Evolutionary conservation across 2,113 vertebrate genomes (phyloP).

Genomic region (Parotia lawesii): DNA sequence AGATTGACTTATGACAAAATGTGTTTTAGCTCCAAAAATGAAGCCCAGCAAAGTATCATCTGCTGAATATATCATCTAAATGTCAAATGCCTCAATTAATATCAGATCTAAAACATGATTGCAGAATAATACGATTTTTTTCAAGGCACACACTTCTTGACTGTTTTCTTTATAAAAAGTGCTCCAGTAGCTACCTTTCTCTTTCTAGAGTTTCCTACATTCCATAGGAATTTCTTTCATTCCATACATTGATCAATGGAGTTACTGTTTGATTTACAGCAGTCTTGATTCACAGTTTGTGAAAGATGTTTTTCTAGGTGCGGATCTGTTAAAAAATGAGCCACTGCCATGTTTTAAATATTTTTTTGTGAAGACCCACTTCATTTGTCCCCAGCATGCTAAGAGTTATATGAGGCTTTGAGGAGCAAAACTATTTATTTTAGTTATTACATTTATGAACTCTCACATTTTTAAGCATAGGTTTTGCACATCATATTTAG

Average conservation of each 20-base stretch:
- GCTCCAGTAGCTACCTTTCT: slow-evolving; percentile 29
- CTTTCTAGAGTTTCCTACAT: slow-evolving; percentile 59
- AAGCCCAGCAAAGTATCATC: not conserved
- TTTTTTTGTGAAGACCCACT: not conserved
- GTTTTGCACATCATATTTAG: not conserved
- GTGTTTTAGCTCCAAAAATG: not conserved
- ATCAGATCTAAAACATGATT: not conserved
- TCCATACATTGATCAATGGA: slow-evolving; percentile 58
- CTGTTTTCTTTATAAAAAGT: slow-evolving; percentile 42
- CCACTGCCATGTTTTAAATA: not conserved
- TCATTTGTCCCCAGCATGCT: not conserved
- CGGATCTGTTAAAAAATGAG: not conserved
- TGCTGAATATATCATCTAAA: not conserved
- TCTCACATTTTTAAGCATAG: not conserved
- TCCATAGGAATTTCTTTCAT: slow-evolving; percentile 60
- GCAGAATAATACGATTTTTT: not conserved
- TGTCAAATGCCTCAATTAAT: not conserved
- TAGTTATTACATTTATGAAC: not conserved
- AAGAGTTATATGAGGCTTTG: not conserved
- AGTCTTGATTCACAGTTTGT: not conserved
- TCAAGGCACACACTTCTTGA: slow-evolving; percentile 7
- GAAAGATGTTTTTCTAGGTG: slow-evolving; percentile 33
- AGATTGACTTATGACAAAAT: not conserved
- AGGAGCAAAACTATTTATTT: not conserved
- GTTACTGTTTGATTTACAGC: slow-evolving; percentile 61